Percentiles rank a stretch among this genome's conserved stretches.
Conservation (phyloP, 2,113 vertebrate species). For the Helogale parvula region DNA sequence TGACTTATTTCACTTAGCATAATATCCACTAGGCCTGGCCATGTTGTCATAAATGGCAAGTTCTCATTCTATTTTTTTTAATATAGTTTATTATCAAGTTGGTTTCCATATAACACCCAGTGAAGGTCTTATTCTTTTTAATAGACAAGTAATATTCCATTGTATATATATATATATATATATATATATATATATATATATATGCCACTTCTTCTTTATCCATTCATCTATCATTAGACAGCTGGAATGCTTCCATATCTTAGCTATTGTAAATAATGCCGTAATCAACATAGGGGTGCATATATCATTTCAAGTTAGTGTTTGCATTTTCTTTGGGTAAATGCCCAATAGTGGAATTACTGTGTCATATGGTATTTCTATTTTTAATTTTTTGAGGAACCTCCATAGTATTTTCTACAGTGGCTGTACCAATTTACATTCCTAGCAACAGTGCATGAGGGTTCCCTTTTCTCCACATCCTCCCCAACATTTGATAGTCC, state of each 20-base stretch:
- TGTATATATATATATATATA: background rate
- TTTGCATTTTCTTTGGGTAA: background rate
- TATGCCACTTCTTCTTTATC: background rate
- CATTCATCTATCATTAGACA: background rate
- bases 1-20: background rate
- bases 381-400: background rate
- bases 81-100: no score
- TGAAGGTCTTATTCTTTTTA: background rate
- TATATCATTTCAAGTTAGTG: background rate
- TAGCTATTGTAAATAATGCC: background rate
- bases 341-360: background rate
- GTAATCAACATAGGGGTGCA: background rate
- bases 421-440: background rate
- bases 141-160: background rate
- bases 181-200: background rate
- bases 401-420: background rate
- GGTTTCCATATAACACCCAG: background rate
- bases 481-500: background rate
- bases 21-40: background rate
- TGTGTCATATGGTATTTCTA: background rate
- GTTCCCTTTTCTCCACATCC: background rate
- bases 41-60: background rate
- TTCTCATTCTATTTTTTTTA: background rate
- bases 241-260: background rate
- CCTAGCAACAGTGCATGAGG: background rate